Conservation (phyloP, 2,797 vertebrate species). For the Lycodopsis pacificus region DNA sequence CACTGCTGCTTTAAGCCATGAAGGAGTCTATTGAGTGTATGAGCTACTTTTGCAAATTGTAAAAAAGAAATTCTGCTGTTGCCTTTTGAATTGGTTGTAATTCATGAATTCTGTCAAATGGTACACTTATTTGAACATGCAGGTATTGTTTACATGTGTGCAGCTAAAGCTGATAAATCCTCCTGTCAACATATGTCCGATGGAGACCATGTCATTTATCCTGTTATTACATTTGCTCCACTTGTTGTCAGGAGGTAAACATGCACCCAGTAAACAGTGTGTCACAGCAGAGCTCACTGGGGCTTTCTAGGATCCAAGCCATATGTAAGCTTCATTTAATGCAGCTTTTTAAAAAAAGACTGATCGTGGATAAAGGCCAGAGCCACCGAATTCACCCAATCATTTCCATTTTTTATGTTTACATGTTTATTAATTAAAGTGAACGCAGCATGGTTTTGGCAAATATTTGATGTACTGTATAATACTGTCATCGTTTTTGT, state of each 20-base stretch:
- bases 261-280: constrained; percentile 47
- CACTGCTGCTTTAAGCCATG: constrained; percentile 28
- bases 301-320: constrained; percentile 10
- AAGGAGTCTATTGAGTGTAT: constrained; percentile 1
- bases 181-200: constrained; percentile 17
- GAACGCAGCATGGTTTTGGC: not conserved
- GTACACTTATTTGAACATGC: constrained; percentile 24
- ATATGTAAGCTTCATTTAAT: constrained; percentile 18
- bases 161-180: constrained; percentile 50
- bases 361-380: constrained; percentile 1
- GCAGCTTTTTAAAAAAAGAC: not conserved
- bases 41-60: constrained; percentile 38
- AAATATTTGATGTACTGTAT: not conserved
- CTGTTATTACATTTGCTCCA: constrained; percentile 45
- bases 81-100: constrained; percentile 49
- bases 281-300: constrained; percentile 17
- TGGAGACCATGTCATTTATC: constrained; percentile 26
- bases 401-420: not conserved
- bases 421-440: not conserved
- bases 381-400: not conserved
- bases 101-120: constrained; percentile 35
- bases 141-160: constrained; percentile 41
- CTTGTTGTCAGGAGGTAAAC: constrained; percentile 26
- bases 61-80: constrained; percentile 37
- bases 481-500: not conserved